These are phyloP conservation scores for Procambarus clarkii DNA, from an alignment of 1,140 invertebrate genomes.

Conservation along the genomic window DNA sequence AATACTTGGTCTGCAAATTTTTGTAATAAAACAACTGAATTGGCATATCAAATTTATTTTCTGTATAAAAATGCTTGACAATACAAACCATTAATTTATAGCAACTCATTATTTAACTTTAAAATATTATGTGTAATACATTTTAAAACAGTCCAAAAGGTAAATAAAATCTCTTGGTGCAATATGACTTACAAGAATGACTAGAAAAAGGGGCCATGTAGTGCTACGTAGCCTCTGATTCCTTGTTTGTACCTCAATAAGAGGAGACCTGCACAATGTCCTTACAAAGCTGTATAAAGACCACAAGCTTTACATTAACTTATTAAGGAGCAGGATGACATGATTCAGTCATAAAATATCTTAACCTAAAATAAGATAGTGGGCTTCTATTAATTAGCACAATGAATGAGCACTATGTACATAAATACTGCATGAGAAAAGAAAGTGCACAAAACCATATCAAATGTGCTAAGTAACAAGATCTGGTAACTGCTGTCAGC, in stretches of 20 bases:
- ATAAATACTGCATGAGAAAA: conserved; percentile 2
- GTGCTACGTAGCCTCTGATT: conserved; percentile 58
- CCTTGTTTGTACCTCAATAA: conserved; percentile 48
- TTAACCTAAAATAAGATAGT: conserved; percentile 22
- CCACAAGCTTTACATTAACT: background rate
- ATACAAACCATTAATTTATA: conserved; percentile 67
- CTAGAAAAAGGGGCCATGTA: conserved; percentile 65
- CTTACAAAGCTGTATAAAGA: background rate
- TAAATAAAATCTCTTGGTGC: conserved; percentile 65
- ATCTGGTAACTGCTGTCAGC: background rate
- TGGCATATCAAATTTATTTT: conserved; percentile 57
- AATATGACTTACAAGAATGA: conserved; percentile 65
- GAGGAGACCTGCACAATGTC: conserved; percentile 6
- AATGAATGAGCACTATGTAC: conserved; percentile 20
- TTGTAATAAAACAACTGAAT: background rate
- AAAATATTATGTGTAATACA: conserved; percentile 32
- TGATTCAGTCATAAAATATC: conserved; percentile 10
- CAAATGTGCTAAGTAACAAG: background rate
- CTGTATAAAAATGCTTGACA: conserved; percentile 63
- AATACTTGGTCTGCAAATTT: background rate
- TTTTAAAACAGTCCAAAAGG: conserved; percentile 61
- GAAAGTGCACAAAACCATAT: conserved; percentile 12
- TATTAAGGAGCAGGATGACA: background rate
- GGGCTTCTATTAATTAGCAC: background rate
- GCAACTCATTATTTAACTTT: conserved; percentile 55